phyloP scores from a whole-genome alignment of 1,140 invertebrate species.

The Drosophila sechellia region DNA sequence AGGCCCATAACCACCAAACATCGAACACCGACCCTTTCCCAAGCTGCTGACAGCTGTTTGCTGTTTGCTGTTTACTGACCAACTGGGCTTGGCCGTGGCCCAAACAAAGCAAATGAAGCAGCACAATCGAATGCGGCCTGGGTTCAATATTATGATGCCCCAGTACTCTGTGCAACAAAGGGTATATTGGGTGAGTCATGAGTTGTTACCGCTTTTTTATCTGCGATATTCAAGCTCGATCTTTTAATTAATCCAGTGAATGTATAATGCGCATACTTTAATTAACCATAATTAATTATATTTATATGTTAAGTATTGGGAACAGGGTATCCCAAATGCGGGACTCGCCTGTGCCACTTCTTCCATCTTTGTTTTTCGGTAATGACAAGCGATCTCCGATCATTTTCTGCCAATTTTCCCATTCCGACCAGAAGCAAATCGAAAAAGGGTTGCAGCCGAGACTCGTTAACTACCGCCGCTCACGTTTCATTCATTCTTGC shows the following conservation, averaged over 20 bases:
- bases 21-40: constrained; percentile 47
- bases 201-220: too few relatives aligned
- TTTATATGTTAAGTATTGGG: too few relatives aligned
- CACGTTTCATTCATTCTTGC: constrained; percentile 55
- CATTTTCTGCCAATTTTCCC: constrained; percentile 67
- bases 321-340: not conserved
- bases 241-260: too few relatives aligned
- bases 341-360: too few relatives aligned
- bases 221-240: too few relatives aligned
- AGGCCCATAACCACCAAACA: constrained; percentile 16
- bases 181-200: not conserved
- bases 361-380: constrained; percentile 2
- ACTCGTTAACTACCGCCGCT: constrained; percentile 65
- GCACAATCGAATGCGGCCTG: constrained; percentile 32
- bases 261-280: too few relatives aligned
- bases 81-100: constrained; percentile 62
- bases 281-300: too few relatives aligned
- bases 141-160: constrained; percentile 28
- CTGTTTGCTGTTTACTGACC: constrained; percentile 45
- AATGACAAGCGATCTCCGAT: constrained; percentile 66
- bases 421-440: constrained; percentile 37
- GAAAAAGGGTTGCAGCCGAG: constrained; percentile 55
- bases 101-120: constrained; percentile 41
- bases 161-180: not conserved
- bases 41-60: constrained; percentile 64